phyloP scores from a whole-genome alignment of 2,888 invertebrate species.

The Sussaba pulchella region DNA sequence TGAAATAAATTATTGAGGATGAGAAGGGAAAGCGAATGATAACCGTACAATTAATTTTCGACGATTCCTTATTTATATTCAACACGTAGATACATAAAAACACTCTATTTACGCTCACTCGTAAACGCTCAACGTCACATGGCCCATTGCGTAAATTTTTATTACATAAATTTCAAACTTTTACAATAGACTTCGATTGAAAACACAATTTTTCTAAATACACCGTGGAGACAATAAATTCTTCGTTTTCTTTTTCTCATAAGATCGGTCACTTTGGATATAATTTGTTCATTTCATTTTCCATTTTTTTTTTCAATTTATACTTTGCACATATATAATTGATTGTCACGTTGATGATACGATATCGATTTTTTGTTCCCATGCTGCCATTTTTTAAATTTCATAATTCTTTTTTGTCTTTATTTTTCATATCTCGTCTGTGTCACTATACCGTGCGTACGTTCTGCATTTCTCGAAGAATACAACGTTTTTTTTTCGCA shows the following conservation, averaged over 20 bases:
- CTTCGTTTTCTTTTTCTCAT: neutral
- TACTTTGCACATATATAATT: slow-evolving; percentile 45
- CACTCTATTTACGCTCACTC: slow-evolving; percentile 9
- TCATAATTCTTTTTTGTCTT: slow-evolving; percentile 13
- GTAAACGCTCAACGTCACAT: slow-evolving; percentile 17
- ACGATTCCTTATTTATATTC: slow-evolving; percentile 29
- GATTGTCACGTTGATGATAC: slow-evolving; percentile 61
- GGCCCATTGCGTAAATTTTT: slow-evolving; percentile 6
- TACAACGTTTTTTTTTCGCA: neutral
- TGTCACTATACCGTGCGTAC: neutral
- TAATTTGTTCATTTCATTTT: slow-evolving; percentile 26
- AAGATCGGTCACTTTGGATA: neutral
- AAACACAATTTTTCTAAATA: neutral
- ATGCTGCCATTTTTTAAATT: slow-evolving; percentile 35
- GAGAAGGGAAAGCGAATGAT: slow-evolving; percentile 1
- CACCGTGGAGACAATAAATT: slow-evolving; percentile 1
- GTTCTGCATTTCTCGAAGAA: neutral
- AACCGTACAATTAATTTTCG: slow-evolving; percentile 28
- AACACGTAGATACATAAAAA: slow-evolving; percentile 31
- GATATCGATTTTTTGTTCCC: slow-evolving; percentile 61
- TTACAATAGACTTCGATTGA: neutral
- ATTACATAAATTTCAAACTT: slow-evolving; percentile 13
- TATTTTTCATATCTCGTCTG: neutral
- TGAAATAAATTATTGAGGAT: neutral
- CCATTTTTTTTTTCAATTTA: neutral